Conservation (phyloP, 2,113 vertebrate genomes). For the Oenanthe melanoleuca region DNA sequence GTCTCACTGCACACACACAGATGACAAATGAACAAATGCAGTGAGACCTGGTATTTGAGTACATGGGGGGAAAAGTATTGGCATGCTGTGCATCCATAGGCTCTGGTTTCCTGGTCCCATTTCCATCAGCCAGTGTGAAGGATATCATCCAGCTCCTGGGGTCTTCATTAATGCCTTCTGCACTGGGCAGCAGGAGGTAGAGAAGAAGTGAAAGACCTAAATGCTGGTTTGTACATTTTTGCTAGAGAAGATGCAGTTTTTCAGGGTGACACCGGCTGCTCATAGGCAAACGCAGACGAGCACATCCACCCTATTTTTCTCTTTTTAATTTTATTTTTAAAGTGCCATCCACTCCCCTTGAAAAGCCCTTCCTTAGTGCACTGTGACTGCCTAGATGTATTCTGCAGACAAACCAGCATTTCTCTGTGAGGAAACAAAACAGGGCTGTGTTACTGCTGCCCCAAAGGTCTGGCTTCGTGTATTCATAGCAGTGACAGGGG, state of each 20-base stretch:
- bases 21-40: background rate
- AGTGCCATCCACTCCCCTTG: background rate
- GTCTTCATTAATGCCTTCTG: background rate
- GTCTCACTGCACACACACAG: background rate
- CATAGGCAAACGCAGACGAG: background rate
- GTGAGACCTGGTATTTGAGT: background rate
- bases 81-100: background rate
- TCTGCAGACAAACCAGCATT: background rate
- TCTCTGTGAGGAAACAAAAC: background rate
- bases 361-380: background rate
- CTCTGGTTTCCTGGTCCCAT: background rate
- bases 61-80: background rate
- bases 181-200: background rate
- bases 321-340: background rate
- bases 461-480: background rate
- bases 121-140: background rate
- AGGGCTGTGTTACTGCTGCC: accelerated
- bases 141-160: constrained; percentile 3
- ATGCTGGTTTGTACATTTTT: background rate
- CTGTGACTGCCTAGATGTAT: background rate
- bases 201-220: background rate
- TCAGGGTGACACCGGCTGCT: background rate
- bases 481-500: background rate
- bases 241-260: background rate
- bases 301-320: background rate